These are phyloP conservation scores for Troides oblongomaculatus DNA, from an alignment of 2,888 invertebrate genomes.

Conservation along the genomic window DNA sequence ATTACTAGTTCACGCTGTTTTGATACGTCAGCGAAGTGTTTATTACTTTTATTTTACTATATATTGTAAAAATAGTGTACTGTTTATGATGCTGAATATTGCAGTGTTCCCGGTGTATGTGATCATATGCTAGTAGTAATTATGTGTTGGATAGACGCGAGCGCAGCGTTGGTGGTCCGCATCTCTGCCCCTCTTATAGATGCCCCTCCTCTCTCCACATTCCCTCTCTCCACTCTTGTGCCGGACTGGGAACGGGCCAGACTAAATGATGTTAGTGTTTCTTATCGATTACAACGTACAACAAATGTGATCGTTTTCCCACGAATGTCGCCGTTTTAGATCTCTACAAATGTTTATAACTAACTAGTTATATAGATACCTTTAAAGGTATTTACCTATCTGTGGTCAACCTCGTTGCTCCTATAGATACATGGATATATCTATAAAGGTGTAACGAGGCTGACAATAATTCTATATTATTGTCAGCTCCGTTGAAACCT, in stretches of 20 bases:
- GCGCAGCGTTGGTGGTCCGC: constrained; percentile 75
- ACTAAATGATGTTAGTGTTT: constrained; percentile 47
- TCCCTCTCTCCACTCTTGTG: constrained; percentile 38
- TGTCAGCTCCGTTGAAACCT: too few species aligned
- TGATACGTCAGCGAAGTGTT: too few species aligned
- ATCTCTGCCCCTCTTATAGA: constrained; percentile 28
- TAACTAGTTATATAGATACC: too few species aligned
- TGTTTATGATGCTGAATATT: constrained; percentile 15
- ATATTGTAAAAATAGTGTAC: neutral
- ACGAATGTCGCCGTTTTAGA: constrained; percentile 33
- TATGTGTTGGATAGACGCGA: constrained; percentile 72
- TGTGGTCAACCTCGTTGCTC: too few species aligned
- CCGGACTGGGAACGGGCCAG: constrained; percentile 49
- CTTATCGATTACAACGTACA: constrained; percentile 49
- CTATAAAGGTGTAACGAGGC: too few species aligned
- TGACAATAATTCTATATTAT: too few species aligned
- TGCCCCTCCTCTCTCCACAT: constrained; percentile 31
- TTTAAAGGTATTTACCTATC: too few species aligned
- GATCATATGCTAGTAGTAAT: constrained; percentile 73
- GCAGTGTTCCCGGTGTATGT: constrained; percentile 44
- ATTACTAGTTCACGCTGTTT: neutral
- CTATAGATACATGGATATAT: too few species aligned
- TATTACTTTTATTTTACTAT: too few species aligned
- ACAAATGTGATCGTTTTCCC: constrained; percentile 37
- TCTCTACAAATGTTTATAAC: too few species aligned